Evolutionary conservation across 2,113 vertebrate species (phyloP).

Genomic region (Datnioides undecimradiatus): DNA sequence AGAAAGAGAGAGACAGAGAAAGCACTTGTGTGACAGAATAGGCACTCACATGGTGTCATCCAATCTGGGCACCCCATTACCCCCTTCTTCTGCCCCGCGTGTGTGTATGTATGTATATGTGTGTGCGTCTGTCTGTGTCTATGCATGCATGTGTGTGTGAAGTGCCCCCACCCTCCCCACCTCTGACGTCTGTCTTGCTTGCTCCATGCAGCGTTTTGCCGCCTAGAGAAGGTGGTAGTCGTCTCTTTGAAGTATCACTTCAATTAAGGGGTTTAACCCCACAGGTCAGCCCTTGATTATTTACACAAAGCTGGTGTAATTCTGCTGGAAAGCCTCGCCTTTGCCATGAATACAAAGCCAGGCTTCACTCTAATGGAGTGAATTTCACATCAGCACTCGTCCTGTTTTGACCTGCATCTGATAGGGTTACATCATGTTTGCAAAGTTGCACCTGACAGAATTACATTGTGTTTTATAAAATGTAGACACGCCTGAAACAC

Average conservation of each 20-base stretch:
- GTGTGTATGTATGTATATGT: conserved; percentile 35
- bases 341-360: conserved; percentile 89
- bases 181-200: conserved; percentile 80
- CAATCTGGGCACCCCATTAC: conserved; percentile 77
- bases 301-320: conserved; percentile 97
- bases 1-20: conserved; percentile 77
- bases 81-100: conserved; percentile 63
- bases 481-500: conserved; percentile 1
- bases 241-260: conserved; percentile 99
- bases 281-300: conserved; percentile 98
- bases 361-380: conserved; percentile 86
- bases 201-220: conserved; percentile 83
- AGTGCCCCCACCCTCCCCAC: conserved; percentile 67
- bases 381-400: conserved; percentile 87
- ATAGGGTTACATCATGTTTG: conserved; percentile 89
- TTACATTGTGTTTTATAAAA: not conserved
- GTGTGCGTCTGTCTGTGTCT: conserved; percentile 39
- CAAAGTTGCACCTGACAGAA: conserved; percentile 72
- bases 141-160: conserved; percentile 20
- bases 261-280: conserved; percentile 99
- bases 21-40: conserved; percentile 91
- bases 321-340: conserved; percentile 91
- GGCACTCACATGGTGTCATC: conserved; percentile 87
- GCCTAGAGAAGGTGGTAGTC: conserved; percentile 91
- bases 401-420: conserved; percentile 91